Conservation (phyloP, 1,140 invertebrate species). For the Steinernema feltiae region DNA sequence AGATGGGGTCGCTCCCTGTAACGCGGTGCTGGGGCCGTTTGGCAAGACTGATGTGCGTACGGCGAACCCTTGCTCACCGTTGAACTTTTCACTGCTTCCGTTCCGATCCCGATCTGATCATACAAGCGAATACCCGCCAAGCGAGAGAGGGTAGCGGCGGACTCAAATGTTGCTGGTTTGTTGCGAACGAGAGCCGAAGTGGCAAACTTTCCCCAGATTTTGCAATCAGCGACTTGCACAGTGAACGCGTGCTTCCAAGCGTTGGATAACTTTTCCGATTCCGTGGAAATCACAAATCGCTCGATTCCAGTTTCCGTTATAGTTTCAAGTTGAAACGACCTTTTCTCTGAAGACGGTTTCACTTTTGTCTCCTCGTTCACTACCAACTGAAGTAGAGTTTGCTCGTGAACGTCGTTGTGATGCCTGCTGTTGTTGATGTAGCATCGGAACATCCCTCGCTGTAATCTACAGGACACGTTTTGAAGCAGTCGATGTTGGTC, state of each 20-base stretch:
- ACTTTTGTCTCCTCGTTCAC: background rate
- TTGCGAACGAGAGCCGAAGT: background rate
- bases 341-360: background rate
- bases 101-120: background rate
- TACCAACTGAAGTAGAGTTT: background rate
- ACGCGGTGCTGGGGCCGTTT: background rate
- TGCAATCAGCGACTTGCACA: background rate
- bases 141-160: background rate
- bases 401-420: background rate
- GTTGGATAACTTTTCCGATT: background rate
- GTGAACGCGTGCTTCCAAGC: background rate
- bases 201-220: background rate
- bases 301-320: background rate
- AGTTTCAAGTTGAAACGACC: background rate
- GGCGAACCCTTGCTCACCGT: background rate
- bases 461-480: background rate
- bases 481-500: background rate
- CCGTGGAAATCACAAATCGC: background rate
- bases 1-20: background rate
- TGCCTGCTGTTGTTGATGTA: background rate
- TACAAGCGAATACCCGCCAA: background rate
- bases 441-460: background rate
- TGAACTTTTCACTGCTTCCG: background rate
- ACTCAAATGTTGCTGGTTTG: background rate
- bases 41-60: background rate